Evolutionary conservation across 1,140 invertebrate genomes (phyloP).

Genomic region (Matsumurasca onukii): DNA sequence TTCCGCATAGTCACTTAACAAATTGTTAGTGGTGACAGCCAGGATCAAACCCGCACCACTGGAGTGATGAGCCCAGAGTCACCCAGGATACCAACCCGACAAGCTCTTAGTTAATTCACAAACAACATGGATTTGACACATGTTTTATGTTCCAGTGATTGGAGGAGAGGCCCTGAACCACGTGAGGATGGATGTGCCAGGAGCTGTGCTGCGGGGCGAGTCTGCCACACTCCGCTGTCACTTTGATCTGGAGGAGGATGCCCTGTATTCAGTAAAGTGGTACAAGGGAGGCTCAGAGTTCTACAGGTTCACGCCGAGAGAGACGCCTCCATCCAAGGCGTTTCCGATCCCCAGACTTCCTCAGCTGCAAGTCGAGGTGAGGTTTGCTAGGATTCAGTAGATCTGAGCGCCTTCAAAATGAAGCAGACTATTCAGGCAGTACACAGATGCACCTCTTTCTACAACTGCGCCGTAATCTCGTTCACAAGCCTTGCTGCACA

Average conservation of each 20-base stretch:
- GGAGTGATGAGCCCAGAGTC: no score
- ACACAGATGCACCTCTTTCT: no score
- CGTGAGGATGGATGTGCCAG: constrained; percentile 64
- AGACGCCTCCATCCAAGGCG: constrained; percentile 60
- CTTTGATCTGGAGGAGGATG: constrained; percentile 64
- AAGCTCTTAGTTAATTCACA: no score
- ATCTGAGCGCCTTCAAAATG: no score
- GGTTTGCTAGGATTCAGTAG: constrained; percentile 2
- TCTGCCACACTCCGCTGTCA: constrained; percentile 60
- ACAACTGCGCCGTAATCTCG: no score
- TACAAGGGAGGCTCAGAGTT: constrained; percentile 77
- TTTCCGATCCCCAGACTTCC: constrained; percentile 54
- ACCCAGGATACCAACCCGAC: no score
- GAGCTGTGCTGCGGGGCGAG: constrained; percentile 64
- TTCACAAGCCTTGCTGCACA: no score
- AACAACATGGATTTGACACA: no score
- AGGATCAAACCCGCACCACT: no score
- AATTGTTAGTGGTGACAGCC: no score
- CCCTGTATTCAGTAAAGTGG: constrained; percentile 79
- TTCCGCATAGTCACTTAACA: no score
- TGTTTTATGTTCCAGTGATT: constrained; percentile 6
- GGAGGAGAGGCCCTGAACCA: constrained; percentile 52
- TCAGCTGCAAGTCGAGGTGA: constrained; percentile 32
- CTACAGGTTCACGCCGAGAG: constrained; percentile 72
- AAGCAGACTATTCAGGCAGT: no score